Percentiles rank a stretch among this genome's conserved stretches.
These are phyloP conservation scores for Lasioglossum zephyrum DNA, from an alignment of 2,888 invertebrate species.

Conservation along the genomic window DNA sequence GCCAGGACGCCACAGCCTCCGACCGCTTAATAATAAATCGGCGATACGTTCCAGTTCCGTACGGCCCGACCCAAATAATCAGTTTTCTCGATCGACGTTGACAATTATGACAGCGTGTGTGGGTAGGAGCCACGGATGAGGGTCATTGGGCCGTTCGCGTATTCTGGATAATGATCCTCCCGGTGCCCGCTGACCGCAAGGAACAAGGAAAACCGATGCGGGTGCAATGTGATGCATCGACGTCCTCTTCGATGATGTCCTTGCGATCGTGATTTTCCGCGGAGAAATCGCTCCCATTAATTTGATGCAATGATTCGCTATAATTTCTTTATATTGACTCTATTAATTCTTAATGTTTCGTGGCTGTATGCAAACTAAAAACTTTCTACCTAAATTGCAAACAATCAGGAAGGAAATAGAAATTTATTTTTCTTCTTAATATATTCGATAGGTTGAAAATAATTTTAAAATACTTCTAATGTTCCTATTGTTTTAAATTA, in stretches of 20 bases:
- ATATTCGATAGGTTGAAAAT: too few relatives aligned
- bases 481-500: too few relatives aligned
- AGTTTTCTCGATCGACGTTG: conserved; percentile 60
- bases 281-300: neutral
- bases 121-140: conserved; percentile 37
- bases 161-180: conserved; percentile 54
- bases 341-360: neutral
- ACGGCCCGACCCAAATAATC: conserved; percentile 64
- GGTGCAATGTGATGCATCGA: conserved; percentile 59
- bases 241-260: conserved; percentile 24
- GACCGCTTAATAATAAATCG: conserved; percentile 69
- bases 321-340: neutral
- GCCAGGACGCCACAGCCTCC: conserved; percentile 21
- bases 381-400: too few relatives aligned
- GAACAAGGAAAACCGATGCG: conserved; percentile 58
- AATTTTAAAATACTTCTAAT: too few relatives aligned
- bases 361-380: too few relatives aligned
- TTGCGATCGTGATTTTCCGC: neutral
- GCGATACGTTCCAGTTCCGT: conserved; percentile 66
- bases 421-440: too few relatives aligned
- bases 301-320: neutral
- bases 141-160: conserved; percentile 61
- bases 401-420: too few relatives aligned
- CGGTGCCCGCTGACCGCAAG: conserved; percentile 17
- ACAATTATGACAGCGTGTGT: conserved; percentile 66